phyloP scores from a whole-genome alignment of 2,888 invertebrate genomes.

The Alloplasta piceator region DNA sequence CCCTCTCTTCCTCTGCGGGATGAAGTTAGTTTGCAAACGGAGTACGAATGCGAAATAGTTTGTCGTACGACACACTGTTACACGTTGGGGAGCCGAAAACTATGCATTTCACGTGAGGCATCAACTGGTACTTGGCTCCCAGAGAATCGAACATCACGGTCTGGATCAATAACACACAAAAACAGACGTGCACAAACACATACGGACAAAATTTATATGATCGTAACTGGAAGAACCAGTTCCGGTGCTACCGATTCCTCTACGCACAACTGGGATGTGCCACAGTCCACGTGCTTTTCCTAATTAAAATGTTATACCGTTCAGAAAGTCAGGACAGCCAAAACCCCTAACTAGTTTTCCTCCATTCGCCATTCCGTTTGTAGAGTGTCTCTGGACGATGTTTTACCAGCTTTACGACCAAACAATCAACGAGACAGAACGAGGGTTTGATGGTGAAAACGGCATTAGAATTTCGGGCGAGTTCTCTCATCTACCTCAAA shows the following conservation, averaged over 20 bases:
- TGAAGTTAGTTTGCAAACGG: conserved; percentile 77
- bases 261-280: conserved; percentile 47
- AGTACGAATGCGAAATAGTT: conserved; percentile 73
- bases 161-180: neutral
- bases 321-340: conserved; percentile 68
- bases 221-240: conserved; percentile 12
- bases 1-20: conserved; percentile 8
- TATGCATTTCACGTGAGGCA: conserved; percentile 37
- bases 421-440: conserved; percentile 47
- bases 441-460: conserved; percentile 45
- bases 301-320: conserved; percentile 80
- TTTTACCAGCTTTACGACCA: conserved; percentile 10
- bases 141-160: conserved; percentile 32
- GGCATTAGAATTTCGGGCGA: no score
- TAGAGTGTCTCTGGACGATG: conserved; percentile 3
- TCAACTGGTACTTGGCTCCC: conserved; percentile 11
- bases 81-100: conserved; percentile 48
- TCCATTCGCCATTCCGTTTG: conserved; percentile 47
- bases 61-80: conserved; percentile 24
- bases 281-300: conserved; percentile 67
- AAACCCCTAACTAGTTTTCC: conserved; percentile 61
- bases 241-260: conserved; percentile 45
- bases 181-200: conserved; percentile 6
- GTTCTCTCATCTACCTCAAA: no score
- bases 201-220: conserved; percentile 12